Evolutionary conservation across 2,113 vertebrate species (phyloP), one percentile per base, ranked within the genome.

Genomic region (Pyrgilauda ruficollis): DNA sequence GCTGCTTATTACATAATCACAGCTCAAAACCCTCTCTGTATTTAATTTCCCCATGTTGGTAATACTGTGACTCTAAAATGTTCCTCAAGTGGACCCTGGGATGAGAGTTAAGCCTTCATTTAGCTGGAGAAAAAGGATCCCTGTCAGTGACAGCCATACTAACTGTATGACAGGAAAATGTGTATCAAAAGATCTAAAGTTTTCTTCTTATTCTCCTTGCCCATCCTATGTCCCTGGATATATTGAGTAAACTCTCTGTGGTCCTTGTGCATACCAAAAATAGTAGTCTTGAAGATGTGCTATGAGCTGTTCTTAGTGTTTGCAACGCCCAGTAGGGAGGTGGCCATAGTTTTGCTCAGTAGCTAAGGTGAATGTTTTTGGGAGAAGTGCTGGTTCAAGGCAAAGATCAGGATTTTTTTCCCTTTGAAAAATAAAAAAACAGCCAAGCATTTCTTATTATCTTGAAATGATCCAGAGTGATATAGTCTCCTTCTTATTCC

Each of bases 31-130:
- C 21, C 67, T 86, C 75, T 62, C 72, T 2, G 4, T 18, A 12
- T 77, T 88, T 93, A 47, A 59, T 66, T 95, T 95, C 91, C 70
- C 43, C 78, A 15, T 86, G 55, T 77, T 83, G 46, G 44, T 94
- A 87, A 85, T 66, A 37, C 50, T 77, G 55, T 1, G 5, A 58
- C 27, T 69, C 46, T 44, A 61, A 55, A 80, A 55, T 24, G 2
- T 46, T 67, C 75, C 70, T 93, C 3, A 3, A 10, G 72, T 27
- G 62, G 84, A 85, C 17, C 5, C 46, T 50, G 59, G 33, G 67
- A 89, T 3, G 11, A 79, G 46, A 78, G 37, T 33, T 28, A 47
- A 68, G n/a, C 1, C 7, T 56, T 58, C 26, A 21, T 66, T 72
- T 78, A 79, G 14, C 58, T 58, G 41, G 81, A 76, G 30, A 53